These are phyloP conservation scores for Odontophorus gujanensis DNA, from an alignment of 2,113 vertebrate genomes.

Conservation along the genomic window DNA sequence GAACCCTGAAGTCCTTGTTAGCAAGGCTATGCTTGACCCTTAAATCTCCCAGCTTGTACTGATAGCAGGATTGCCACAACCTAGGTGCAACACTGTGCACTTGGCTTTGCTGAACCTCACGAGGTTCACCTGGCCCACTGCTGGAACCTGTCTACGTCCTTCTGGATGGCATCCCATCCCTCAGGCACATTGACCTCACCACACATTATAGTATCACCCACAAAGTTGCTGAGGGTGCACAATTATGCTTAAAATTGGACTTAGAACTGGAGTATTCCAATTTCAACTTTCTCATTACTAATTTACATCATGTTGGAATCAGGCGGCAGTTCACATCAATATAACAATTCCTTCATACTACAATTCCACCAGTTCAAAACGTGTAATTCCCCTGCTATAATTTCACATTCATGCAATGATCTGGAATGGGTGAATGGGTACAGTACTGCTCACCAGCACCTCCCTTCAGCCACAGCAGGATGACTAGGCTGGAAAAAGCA, in stretches of 20 bases:
- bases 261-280: not conserved
- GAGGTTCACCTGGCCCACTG: no score
- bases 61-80: no score
- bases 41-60: no score
- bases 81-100: no score
- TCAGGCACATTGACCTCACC: no score
- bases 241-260: not conserved
- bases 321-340: not conserved
- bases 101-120: no score
- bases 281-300: not conserved
- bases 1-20: no score
- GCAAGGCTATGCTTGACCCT: no score
- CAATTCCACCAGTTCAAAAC: not conserved
- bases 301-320: not conserved
- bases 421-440: not conserved
- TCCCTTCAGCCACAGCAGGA: not conserved
- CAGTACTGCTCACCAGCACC: not conserved
- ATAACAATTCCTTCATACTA: not conserved
- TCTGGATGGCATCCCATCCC: no score
- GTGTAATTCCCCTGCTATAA: not conserved
- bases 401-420: rapidly evolving
- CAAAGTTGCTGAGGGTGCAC: no score
- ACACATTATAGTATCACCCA: no score
- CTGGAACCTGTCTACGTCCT: no score
- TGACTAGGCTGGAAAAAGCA: not conserved